These are phyloP conservation scores for Caenorhabditis sulstoni DNA, from an alignment of 2,888 invertebrate genomes.

Conservation along the genomic window DNA sequence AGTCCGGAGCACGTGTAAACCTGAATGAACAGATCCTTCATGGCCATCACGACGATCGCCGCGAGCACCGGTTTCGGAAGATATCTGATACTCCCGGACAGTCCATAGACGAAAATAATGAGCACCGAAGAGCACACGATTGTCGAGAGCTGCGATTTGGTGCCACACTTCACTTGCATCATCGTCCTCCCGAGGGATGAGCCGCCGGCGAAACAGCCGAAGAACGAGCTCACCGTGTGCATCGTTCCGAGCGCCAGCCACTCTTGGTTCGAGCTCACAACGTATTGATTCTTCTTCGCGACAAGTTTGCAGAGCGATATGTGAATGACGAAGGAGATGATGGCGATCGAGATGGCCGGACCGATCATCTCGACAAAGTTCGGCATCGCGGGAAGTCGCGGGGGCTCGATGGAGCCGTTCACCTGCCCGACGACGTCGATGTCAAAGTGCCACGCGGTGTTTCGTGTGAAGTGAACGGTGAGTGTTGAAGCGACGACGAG, in stretches of 20 bases:
- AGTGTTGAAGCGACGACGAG: slow-evolving; percentile 65
- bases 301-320: slow-evolving; percentile 81
- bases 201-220: slow-evolving; percentile 82
- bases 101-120: slow-evolving; percentile 65
- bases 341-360: slow-evolving; percentile 69
- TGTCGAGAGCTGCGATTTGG: slow-evolving; percentile 68
- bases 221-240: slow-evolving; percentile 81
- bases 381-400: slow-evolving; percentile 11
- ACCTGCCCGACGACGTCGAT: slow-evolving; percentile 64
- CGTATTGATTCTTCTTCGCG: slow-evolving; percentile 81
- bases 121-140: slow-evolving; percentile 65
- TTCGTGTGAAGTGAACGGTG: slow-evolving; percentile 56
- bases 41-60: slow-evolving; percentile 73
- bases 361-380: slow-evolving; percentile 41
- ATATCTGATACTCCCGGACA: slow-evolving; percentile 61
- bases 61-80: slow-evolving; percentile 74
- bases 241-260: slow-evolving; percentile 82
- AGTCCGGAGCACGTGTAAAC: slow-evolving; percentile 57
- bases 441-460: slow-evolving; percentile 55
- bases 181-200: slow-evolving; percentile 80
- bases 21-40: slow-evolving; percentile 74
- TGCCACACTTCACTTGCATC: slow-evolving; percentile 78
- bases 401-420: background rate
- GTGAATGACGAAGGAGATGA: slow-evolving; percentile 74
- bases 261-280: slow-evolving; percentile 81